These are phyloP conservation scores for Pocota personata DNA, from an alignment of 2,888 invertebrate species.

Conservation along the genomic window DNA sequence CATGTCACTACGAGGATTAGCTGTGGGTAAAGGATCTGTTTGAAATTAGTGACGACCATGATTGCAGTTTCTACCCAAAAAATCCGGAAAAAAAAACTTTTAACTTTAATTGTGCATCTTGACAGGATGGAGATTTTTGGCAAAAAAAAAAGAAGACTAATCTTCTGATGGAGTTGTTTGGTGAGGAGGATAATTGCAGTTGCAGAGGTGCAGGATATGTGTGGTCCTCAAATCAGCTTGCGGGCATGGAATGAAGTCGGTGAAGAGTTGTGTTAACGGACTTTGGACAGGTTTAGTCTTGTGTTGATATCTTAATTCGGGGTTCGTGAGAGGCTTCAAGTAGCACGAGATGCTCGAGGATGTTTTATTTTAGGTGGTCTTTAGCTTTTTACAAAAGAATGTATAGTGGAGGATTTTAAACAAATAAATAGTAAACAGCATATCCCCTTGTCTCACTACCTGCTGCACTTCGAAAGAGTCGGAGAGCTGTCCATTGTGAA, in stretches of 20 bases:
- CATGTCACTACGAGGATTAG: constrained; percentile 24
- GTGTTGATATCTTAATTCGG: constrained; percentile 45
- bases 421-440: too few species aligned
- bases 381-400: too few species aligned
- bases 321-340: background rate
- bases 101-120: constrained; percentile 14
- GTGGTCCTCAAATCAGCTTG: constrained; percentile 47
- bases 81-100: background rate
- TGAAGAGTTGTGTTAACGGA: background rate
- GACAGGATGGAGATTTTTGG: background rate
- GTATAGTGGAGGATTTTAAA: too few species aligned
- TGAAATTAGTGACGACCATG: constrained; percentile 5
- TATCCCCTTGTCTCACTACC: too few species aligned
- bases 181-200: constrained; percentile 19
- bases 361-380: too few species aligned
- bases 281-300: constrained; percentile 3
- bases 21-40: constrained; percentile 4
- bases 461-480: too few species aligned
- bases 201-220: background rate
- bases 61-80: background rate
- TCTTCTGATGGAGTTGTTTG: constrained; percentile 31
- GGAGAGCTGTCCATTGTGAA: too few species aligned
- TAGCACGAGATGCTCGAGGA: too few species aligned
- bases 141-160: background rate
- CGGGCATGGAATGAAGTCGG: background rate